Base-by-base conservation (phyloP, 2,113 vertebrate species). In the Misgurnus anguillicaudatus region DNA sequence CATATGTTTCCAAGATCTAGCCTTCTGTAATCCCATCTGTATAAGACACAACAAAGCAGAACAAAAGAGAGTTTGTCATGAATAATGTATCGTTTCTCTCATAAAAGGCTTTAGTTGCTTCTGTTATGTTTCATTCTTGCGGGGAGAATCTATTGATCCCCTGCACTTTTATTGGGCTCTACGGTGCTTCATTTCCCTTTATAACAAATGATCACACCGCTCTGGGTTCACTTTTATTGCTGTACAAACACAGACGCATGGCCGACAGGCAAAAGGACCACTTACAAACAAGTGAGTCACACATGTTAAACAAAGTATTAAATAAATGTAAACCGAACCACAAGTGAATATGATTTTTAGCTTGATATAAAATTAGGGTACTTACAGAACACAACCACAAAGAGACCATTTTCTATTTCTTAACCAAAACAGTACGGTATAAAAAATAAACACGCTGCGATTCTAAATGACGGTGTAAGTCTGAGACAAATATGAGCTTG, bases 1-100 rank as follows among this genome's bases (percentile, higher is more conserved):
- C 90, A 93, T 92, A 93, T 90, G 89, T 93, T 92, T 92, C 90
- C 90, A 91, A 92, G 90, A 93, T 92, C 91, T 88, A 90, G 89
- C 89, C 90, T 88, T 90, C 90, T 92, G 90, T 92, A 91, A 92
- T 92, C 91, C 91, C 91, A 92, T 93, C 92, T 92, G 92, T 91
- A 91, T 86, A 87, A 91, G 87, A 91, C 90, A 91, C 91, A 92
- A 92, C 90, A 93, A 92, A 92, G 91, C 90, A 79, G 89, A 91
- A 89, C 86, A 74, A 90, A 83, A 85, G 89, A 89, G 89, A 87
- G 89, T 81, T 75, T 73, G 58, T 60, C 70, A 91, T 93, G 89
- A 91, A 92, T 92, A 90, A 92, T 93, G 91, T 91, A 92, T 91
- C 82, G 82, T 84, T 86, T 88, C 84, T 89, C 87, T 91, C 90